Percentiles rank a stretch among this genome's conserved stretches.
Conservation (phyloP, 2,888 invertebrate species). For the Cyclophora punctaria region DNA sequence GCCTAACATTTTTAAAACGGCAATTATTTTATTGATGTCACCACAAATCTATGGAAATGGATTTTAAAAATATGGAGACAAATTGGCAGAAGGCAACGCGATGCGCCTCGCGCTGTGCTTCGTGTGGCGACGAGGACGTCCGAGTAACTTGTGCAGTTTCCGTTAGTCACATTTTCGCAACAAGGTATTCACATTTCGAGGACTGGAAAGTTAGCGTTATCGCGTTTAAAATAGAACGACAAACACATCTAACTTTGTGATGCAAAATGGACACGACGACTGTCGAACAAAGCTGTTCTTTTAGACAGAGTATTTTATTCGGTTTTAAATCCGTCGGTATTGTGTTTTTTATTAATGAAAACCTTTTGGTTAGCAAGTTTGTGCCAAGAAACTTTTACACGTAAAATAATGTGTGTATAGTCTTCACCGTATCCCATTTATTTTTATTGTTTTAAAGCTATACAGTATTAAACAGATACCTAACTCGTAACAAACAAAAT, state of each 20-base stretch:
- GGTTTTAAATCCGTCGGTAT: slow-evolving; percentile 16
- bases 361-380: too few species aligned
- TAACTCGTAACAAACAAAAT: not conserved
- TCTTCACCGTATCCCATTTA: too few species aligned
- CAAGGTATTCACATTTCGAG: slow-evolving; percentile 75
- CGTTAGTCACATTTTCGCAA: slow-evolving; percentile 75
- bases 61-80: too few species aligned
- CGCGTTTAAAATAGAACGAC: slow-evolving; percentile 73
- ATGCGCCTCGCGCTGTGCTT: too few species aligned
- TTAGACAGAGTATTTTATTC: slow-evolving; percentile 31
- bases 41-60: too few species aligned
- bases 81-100: too few species aligned
- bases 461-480: not conserved
- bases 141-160: slow-evolving; percentile 71
- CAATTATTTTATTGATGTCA: too few species aligned
- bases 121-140: slow-evolving; percentile 53
- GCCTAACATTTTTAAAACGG: too few species aligned
- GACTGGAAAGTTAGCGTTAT: slow-evolving; percentile 72
- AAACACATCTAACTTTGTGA: slow-evolving; percentile 72
- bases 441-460: not conserved
- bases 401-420: too few species aligned
- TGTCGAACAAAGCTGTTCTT: slow-evolving; percentile 31
- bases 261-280: slow-evolving; percentile 63
- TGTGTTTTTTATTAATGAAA: too few species aligned
- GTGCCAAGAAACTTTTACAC: too few species aligned